Percentiles rank a stretch among this genome's conserved stretches.
Evolutionary conservation across 1,140 invertebrate genomes (phyloP).

Genomic region (Lithobius niger): DNA sequence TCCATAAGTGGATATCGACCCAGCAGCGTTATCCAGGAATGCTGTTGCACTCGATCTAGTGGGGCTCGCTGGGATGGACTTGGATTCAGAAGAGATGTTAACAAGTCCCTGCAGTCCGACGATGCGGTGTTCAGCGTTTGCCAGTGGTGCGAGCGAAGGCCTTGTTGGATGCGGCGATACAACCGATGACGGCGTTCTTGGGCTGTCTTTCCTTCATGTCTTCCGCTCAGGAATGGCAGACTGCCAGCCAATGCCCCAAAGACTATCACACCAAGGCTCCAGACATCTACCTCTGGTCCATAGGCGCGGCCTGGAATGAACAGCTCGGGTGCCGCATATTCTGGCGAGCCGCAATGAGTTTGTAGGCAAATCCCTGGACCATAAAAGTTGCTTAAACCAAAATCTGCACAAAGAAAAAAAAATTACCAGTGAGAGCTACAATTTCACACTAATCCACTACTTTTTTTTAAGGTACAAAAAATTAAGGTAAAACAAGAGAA

Average conservation of each 20-base stretch:
- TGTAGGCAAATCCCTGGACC: slow-evolving; percentile 39
- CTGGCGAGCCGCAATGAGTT: slow-evolving; percentile 58
- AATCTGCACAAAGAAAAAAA: slow-evolving; percentile 38
- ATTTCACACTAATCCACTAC: too few relatives aligned
- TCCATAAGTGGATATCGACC: background rate
- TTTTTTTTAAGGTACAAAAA: too few relatives aligned
- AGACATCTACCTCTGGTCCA: slow-evolving; percentile 58
- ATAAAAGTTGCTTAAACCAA: slow-evolving; percentile 53
- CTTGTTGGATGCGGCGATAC: slow-evolving; percentile 46
- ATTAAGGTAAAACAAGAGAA: too few relatives aligned
- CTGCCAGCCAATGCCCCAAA: slow-evolving; percentile 51
- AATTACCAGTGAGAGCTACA: too few relatives aligned
- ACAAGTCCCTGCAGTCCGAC: slow-evolving; percentile 26
- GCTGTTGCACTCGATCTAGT: slow-evolving; percentile 27
- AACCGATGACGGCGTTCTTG: slow-evolving; percentile 41
- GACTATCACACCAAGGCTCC: slow-evolving; percentile 54
- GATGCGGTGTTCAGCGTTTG: background rate
- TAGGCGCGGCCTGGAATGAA: slow-evolving; percentile 46
- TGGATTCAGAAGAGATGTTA: slow-evolving; percentile 30
- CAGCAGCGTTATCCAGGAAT: slow-evolving; percentile 28
- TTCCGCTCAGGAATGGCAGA: slow-evolving; percentile 43
- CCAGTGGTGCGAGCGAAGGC: slow-evolving; percentile 31
- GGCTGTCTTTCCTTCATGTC: slow-evolving; percentile 29
- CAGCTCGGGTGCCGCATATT: slow-evolving; percentile 59
- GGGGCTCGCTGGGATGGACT: slow-evolving; percentile 27